Base-by-base conservation (phyloP, 1,140 invertebrate genomes). In the Melipona quadrifasciata region DNA sequence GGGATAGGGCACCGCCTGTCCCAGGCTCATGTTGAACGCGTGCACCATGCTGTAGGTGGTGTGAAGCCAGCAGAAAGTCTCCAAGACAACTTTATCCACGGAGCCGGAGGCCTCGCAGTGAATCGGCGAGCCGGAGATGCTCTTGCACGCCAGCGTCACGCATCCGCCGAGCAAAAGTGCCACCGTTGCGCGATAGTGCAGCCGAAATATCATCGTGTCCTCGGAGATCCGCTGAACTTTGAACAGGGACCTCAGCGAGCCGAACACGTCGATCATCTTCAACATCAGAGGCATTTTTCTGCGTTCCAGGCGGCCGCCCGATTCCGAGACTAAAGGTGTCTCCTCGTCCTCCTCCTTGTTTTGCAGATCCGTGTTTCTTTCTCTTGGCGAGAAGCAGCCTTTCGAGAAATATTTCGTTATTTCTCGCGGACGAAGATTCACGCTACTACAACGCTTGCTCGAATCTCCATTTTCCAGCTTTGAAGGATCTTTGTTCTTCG, bases 51-150 rank as follows among this genome's bases (percentile, higher is more conserved):
- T 96, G 93, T 97, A 97, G 3, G 96, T 97, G 47, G 96, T 96
- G 82, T 96, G 96, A 58, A 97, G 96, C 97, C 97, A 97, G 94
- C 97, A 97, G 93, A 96, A 97, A 24, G 96, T 96, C 93, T 97
- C 96, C 68, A 97, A 95, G 17, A 96, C 96, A 77, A 95, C 95
- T 87, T 96, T 95, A 85, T 96, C 95, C 55, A 97, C 95, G 74
- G 96, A 95, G 72, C 95, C 95, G 79, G 94, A 93, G 76, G 95
- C 94, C 80, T 96, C 95, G 92, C 96, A 96, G 86, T 96, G 95
- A 76, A 97, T 96, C 1, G 96, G 96, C 84, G 96, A 96, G 21
- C 96, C 96, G 27, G 96, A 95, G 84, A 96, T 95, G 86, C 96
- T 96, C 79, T 95, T 95, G 47, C 95, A 95, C 2, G 95, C 95